phyloP scores from a whole-genome alignment of 2,888 invertebrate genomes.

The Hipparchia semele region DNA sequence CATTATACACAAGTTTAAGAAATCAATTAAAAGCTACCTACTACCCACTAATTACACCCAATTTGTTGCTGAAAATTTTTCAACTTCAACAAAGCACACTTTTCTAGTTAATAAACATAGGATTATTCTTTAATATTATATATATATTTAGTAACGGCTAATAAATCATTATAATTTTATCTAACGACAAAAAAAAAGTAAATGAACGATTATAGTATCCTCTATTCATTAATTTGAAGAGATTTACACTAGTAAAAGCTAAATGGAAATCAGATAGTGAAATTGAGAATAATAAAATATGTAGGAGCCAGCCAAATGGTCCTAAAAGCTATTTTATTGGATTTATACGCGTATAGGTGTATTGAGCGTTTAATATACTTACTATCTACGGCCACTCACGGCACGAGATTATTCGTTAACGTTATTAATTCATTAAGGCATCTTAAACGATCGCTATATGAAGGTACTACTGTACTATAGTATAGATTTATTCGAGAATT shows the following conservation, averaged over 20 bases:
- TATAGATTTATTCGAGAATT: neutral
- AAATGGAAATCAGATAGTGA: constrained; percentile 1
- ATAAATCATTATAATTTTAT: no score
- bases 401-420: neutral
- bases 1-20: no score
- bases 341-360: constrained; percentile 13
- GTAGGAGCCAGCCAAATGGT: constrained; percentile 9
- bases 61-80: no score
- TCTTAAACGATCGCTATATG: neutral
- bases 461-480: no score
- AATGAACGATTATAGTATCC: neutral
- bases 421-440: constrained; percentile 16
- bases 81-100: no score
- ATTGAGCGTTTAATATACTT: constrained; percentile 12
- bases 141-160: no score
- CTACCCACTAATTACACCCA: no score
- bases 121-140: no score
- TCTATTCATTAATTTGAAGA: neutral
- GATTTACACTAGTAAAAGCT: neutral
- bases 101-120: no score
- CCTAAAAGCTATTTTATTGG: constrained; percentile 18
- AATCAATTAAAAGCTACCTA: no score
- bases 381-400: neutral
- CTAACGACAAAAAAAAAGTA: neutral
- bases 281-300: constrained; percentile 17